Evolutionary conservation across 2,888 invertebrate species (phyloP).

Genomic region (Lasioglossum marginatum): DNA sequence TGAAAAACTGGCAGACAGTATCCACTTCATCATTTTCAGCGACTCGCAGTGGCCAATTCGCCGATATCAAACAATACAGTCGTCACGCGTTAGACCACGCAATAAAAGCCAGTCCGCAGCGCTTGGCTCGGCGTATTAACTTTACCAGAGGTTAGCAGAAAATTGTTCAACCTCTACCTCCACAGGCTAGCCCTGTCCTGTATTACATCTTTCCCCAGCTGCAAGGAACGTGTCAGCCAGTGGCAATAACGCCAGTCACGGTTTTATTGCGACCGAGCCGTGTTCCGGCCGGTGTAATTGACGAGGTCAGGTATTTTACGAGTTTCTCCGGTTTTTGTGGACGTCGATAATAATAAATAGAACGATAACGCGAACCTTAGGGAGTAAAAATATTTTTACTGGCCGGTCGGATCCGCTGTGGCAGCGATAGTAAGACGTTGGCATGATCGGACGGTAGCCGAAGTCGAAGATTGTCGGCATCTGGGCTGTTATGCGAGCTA

Average conservation of each 20-base stretch:
- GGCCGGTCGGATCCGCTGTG: neutral
- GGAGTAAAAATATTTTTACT: neutral
- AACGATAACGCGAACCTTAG: neutral
- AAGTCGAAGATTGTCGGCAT: slow-evolving; percentile 17
- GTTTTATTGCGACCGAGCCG: slow-evolving; percentile 23
- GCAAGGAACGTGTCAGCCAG: slow-evolving; percentile 16
- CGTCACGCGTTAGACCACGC: neutral
- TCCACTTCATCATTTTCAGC: neutral
- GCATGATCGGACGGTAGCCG: slow-evolving; percentile 24
- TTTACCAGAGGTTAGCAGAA: slow-evolving; percentile 2
- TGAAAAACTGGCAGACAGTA: neutral
- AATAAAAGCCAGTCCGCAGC: neutral
- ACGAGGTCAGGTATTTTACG: slow-evolving; percentile 10
- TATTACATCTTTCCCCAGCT: slow-evolving; percentile 24
- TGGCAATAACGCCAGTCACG: slow-evolving; percentile 21
- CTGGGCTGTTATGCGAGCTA: slow-evolving; percentile 15
- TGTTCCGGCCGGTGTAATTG: slow-evolving; percentile 14
- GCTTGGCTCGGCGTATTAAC: neutral
- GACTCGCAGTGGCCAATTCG: neutral
- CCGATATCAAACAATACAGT: neutral
- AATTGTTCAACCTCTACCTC: neutral
- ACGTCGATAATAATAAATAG: slow-evolving; percentile 3
- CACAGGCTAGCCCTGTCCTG: neutral
- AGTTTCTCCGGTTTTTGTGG: neutral
- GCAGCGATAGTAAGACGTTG: neutral